Evolutionary conservation across 1,140 invertebrate species (phyloP), one percentile per base, ranked within the genome.

Genomic region (Lethocerus indicus): DNA sequence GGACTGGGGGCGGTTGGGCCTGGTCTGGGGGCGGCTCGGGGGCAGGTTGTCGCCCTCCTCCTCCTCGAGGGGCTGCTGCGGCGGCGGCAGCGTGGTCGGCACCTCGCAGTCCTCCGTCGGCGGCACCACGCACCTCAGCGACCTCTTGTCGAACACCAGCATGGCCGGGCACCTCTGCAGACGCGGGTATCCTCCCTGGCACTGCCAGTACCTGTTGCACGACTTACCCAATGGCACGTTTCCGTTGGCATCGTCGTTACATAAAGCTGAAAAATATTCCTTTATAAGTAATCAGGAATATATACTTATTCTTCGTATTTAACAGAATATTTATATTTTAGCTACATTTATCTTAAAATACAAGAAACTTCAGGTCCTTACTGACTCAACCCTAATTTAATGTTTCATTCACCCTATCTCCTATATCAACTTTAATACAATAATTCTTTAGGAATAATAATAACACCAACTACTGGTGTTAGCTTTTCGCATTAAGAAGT

Each of bases 131-230:
- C 88, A 92, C 51, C 86, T 71, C 49, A 87, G 63, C 0, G 83
- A 82, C 43, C 79, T 70, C 54, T 83, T 75, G 67, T 90, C 87
- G 65, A 92, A 90, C 1, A 90, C 87, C 52, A 92, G 63, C 77
- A 87, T 88, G 24, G 87, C 87, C 0, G 87, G 86, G 63, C 87
- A 90, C 37, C 87, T 70, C 60, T 90, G 86, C 0, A 92, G 74
- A 54, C 87, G 78, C 18, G 87, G 87, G 63, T 92, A 92, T 2
- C 87, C 88, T 26, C 87, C 87, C 63, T 91, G 87, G 59, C 87
- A 92, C 57, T 89, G 82, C 87, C 88, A 92, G 66, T 90, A 92
- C 23, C 87, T 72, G 66, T 89, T 89, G 71, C 87, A 92, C 3
- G 85, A 89, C 66, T 91, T 90, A 56, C 87, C 87, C 23, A 86